These are phyloP conservation scores for Sphyrna mokarran DNA, from an alignment of 2,113 vertebrate genomes.

Conservation along the genomic window DNA sequence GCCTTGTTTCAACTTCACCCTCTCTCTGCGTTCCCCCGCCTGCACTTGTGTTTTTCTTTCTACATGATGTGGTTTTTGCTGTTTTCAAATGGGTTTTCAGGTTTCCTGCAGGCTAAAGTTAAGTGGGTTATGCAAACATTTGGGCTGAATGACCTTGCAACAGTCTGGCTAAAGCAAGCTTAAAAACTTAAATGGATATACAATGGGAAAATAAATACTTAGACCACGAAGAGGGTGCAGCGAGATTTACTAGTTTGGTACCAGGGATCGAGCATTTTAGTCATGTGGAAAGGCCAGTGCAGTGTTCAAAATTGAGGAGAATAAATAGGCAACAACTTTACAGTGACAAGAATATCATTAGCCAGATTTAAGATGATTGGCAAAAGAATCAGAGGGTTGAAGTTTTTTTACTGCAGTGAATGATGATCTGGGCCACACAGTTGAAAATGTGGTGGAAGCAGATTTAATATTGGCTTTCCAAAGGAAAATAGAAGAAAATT, in stretches of 20 bases:
- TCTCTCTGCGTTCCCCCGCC: neutral
- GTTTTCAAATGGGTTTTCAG: slow-evolving; percentile 5
- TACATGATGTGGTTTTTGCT: neutral
- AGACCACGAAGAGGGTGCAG: neutral
- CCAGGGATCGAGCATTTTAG: neutral
- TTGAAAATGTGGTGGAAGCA: neutral
- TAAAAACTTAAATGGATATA: neutral
- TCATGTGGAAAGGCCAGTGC: neutral
- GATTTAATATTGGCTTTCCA: neutral
- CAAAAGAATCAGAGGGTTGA: neutral
- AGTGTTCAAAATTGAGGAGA: neutral
- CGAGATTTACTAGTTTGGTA: neutral
- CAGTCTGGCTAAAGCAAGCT: neutral
- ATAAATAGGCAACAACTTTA: neutral
- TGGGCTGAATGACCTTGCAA: neutral
- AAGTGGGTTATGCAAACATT: neutral
- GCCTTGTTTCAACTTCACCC: neutral
- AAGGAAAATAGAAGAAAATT: neutral
- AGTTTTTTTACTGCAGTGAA: neutral
- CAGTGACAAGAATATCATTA: neutral
- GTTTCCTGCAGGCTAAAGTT: neutral
- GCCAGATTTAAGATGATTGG: neutral
- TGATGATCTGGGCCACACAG: neutral
- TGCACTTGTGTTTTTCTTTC: neutral
- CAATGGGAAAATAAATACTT: neutral